These are phyloP conservation scores for Aplocera efformata DNA, from an alignment of 2,888 invertebrate species.

Conservation along the genomic window DNA sequence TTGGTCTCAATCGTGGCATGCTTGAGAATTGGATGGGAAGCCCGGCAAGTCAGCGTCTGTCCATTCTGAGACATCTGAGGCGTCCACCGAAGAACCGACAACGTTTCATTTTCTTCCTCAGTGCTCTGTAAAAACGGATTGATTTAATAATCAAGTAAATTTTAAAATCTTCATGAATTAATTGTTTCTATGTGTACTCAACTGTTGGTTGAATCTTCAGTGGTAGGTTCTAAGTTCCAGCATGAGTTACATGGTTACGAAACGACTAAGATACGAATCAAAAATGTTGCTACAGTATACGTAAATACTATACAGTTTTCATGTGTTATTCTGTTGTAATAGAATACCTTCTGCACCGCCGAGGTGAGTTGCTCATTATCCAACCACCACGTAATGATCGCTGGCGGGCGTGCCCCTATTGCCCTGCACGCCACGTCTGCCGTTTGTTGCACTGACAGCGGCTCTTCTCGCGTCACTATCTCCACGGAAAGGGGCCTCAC, in stretches of 20 bases:
- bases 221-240: no score
- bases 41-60: constrained; percentile 88
- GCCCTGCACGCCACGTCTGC: constrained; percentile 92
- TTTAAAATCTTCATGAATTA: no score
- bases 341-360: constrained; percentile 54
- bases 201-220: no score
- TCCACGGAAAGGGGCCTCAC: constrained; percentile 90
- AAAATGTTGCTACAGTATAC: no score
- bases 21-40: constrained; percentile 87
- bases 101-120: constrained; percentile 89
- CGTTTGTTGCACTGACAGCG: constrained; percentile 89
- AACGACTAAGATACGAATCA: no score
- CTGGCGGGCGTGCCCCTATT: constrained; percentile 91
- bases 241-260: no score
- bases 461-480: constrained; percentile 89
- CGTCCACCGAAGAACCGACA: constrained; percentile 86
- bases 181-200: no score
- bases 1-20: constrained; percentile 88
- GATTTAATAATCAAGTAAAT: no score
- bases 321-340: no score
- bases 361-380: constrained; percentile 83
- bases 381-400: constrained; percentile 92
- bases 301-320: no score
- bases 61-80: constrained; percentile 90
- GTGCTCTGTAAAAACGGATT: constrained; percentile 86